phyloP scores from a whole-genome alignment of 2,113 vertebrate species.

The Microtus richardsoni region DNA sequence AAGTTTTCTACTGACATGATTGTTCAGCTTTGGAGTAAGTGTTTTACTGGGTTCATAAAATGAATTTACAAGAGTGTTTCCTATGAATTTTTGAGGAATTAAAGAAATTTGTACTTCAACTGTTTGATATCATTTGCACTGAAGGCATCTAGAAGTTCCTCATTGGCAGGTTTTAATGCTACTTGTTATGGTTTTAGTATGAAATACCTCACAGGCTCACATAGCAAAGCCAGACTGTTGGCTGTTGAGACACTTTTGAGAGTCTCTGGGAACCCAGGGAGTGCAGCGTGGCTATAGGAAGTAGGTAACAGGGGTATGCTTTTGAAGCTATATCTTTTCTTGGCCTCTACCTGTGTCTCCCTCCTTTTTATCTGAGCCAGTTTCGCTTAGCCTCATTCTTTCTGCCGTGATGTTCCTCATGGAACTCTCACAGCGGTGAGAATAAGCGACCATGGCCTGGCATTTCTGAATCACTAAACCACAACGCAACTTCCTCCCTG shows the following conservation, averaged over 20 bases:
- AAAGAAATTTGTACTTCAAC: not conserved
- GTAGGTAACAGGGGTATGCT: accelerated
- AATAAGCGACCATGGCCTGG: too few species aligned
- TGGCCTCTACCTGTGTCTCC: not conserved
- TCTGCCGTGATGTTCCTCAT: not conserved
- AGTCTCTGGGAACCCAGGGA: not conserved
- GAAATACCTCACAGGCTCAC: not conserved
- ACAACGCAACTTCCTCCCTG: not conserved
- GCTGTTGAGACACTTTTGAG: not conserved
- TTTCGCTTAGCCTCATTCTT: not conserved
- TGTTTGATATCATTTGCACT: not conserved
- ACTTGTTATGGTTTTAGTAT: not conserved
- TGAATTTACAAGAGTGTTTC: not conserved
- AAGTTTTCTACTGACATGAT: not conserved
- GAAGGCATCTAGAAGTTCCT: not conserved
- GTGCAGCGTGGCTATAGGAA: accelerated
- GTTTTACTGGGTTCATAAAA: not conserved
- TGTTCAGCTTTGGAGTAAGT: not conserved
- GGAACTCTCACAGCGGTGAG: not conserved
- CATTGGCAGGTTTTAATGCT: not conserved
- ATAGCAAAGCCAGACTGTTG: not conserved
- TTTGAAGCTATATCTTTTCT: not conserved
- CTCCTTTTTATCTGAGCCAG: not conserved
- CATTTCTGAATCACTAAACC: too few species aligned
- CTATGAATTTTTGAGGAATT: not conserved